phyloP scores from a whole-genome alignment of 1,140 invertebrate genomes.

The Drosophila ficusphila region DNA sequence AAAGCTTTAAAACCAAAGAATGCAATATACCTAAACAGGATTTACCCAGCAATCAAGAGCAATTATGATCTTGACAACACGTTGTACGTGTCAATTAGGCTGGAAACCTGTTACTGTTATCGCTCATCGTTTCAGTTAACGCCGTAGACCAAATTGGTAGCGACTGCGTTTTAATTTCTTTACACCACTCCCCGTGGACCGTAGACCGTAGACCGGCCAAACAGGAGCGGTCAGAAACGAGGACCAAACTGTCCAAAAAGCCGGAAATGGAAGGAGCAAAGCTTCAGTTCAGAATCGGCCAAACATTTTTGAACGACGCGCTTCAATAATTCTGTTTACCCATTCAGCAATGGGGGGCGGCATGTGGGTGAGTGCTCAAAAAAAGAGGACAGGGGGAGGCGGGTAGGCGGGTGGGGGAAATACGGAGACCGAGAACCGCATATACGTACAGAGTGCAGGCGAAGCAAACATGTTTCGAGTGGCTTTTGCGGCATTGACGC shows the following conservation, averaged over 20 bases:
- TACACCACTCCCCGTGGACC: slow-evolving; percentile 8
- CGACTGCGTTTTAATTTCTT: slow-evolving; percentile 61
- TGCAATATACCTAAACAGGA: no score
- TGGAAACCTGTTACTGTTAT: slow-evolving; percentile 13
- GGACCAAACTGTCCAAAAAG: slow-evolving; percentile 42
- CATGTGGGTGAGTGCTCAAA: slow-evolving; percentile 8
- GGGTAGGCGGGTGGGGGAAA: no score
- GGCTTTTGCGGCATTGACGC: slow-evolving; percentile 74
- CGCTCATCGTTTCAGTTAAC: slow-evolving; percentile 53
- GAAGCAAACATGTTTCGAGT: slow-evolving; percentile 71
- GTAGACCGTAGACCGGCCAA: no score
- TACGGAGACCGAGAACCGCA: slow-evolving; percentile 1
- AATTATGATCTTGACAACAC: slow-evolving; percentile 17
- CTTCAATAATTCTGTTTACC: slow-evolving; percentile 82
- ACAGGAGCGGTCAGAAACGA: no score
- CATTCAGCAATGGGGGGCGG: not conserved
- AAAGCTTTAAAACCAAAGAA: not conserved
- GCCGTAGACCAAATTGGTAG: slow-evolving; percentile 24
- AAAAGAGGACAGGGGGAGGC: not conserved
- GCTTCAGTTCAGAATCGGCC: slow-evolving; percentile 20
- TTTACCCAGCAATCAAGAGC: no score
- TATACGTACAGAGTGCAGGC: slow-evolving; percentile 15
- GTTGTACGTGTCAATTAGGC: slow-evolving; percentile 13
- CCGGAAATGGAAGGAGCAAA: slow-evolving; percentile 24
- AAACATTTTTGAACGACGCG: slow-evolving; percentile 55